These are phyloP conservation scores for Epiblema foenella DNA, from an alignment of 2,888 invertebrate genomes.

Conservation along the genomic window DNA sequence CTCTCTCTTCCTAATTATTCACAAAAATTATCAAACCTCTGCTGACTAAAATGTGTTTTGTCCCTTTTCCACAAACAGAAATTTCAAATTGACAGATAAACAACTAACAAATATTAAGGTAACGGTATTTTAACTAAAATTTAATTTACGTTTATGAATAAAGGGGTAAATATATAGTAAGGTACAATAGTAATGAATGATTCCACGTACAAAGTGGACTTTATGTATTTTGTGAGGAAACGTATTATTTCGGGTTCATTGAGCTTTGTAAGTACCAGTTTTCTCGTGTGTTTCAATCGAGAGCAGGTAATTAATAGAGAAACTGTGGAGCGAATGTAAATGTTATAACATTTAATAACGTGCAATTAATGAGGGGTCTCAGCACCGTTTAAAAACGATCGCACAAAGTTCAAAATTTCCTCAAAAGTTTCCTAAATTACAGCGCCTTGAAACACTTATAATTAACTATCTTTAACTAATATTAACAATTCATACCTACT, in stretches of 20 bases:
- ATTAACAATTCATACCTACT: neutral
- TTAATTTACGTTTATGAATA: too few species aligned
- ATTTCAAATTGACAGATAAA: too few species aligned
- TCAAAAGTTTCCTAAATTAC: neutral
- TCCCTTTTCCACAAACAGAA: too few species aligned
- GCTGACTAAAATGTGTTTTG: too few species aligned
- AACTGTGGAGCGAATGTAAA: slow-evolving; percentile 1
- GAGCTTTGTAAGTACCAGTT: neutral
- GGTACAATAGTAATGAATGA: neutral
- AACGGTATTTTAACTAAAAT: too few species aligned
- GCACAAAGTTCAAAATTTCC: neutral
- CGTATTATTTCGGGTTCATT: neutral
- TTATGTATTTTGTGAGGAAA: neutral
- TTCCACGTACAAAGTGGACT: neutral
- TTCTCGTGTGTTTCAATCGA: neutral
- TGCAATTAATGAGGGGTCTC: neutral
- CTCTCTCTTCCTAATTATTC: too few species aligned
- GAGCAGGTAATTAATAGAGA: slow-evolving; percentile 1
- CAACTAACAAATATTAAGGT: too few species aligned
- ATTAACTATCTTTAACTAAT: neutral
- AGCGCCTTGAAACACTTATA: too few species aligned
- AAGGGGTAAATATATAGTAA: too few species aligned
- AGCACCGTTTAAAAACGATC: neutral
- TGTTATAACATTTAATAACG: slow-evolving; percentile 1
- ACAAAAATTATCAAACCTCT: too few species aligned